Percentiles rank a stretch among this genome's conserved stretches.
Conservation (phyloP, 2,797 vertebrate species). For the Triplophysa yarkandensis region DNA sequence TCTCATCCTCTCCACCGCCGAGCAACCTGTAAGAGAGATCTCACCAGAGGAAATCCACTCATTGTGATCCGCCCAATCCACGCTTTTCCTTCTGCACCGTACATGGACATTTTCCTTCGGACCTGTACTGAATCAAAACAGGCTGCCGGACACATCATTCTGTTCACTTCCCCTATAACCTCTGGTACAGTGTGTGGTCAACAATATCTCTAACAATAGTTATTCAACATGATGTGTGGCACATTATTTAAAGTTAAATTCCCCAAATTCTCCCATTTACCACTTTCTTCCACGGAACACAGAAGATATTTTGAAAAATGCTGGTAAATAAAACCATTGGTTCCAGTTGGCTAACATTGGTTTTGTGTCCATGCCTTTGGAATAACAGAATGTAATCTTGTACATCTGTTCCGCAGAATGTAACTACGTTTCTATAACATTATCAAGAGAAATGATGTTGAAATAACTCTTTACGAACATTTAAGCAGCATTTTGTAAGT, state of each 20-base stretch:
- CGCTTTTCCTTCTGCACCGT: conserved; percentile 54
- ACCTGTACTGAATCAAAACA: conserved; percentile 26
- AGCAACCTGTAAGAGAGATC: conserved; percentile 41
- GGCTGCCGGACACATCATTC: conserved; percentile 27
- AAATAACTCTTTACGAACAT: no score
- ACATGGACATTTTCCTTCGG: conserved; percentile 64
- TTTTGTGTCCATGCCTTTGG: no score
- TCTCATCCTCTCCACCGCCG: conserved; percentile 18
- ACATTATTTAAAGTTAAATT: not conserved
- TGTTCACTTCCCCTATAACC: conserved; percentile 17
- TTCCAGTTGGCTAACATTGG: no score
- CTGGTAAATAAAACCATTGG: no score
- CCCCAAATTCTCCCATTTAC: no score
- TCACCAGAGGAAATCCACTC: conserved; percentile 66
- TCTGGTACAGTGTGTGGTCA: conserved; percentile 4
- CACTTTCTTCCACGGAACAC: no score
- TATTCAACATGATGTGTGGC: not conserved
- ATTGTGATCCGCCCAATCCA: conserved; percentile 60
- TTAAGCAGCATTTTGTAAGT: no score
- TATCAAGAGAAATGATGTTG: no score
- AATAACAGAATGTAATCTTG: no score
- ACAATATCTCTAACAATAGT: not conserved
- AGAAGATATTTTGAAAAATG: no score
- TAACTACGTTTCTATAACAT: no score
- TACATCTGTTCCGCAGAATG: no score